A percentile compares a stretch with the other conserved stretches of the same genome.
Evolutionary conservation across 2,797 vertebrate species (phyloP).

Genomic region (Bothrops alternatus): DNA sequence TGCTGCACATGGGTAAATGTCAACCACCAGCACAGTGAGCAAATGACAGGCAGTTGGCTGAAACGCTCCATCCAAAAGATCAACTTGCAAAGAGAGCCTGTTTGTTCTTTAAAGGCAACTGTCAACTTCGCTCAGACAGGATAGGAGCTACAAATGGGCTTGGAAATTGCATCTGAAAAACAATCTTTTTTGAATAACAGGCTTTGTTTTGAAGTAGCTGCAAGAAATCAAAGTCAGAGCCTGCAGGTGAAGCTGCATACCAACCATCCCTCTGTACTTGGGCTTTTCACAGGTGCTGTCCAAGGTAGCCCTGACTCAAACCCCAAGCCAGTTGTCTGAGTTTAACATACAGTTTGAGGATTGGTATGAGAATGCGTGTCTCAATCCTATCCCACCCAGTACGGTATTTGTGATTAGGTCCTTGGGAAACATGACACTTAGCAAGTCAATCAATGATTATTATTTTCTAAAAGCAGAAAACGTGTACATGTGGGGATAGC

Average conservation of each 20-base stretch:
- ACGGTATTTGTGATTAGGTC: neutral
- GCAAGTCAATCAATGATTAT: neutral
- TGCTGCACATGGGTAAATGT: constrained; percentile 59
- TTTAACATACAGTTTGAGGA: neutral
- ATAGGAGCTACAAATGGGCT: constrained; percentile 51
- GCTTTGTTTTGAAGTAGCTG: neutral
- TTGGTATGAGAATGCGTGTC: neutral
- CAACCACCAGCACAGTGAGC: constrained; percentile 50
- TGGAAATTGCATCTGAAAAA: constrained; percentile 33
- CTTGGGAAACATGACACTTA: neutral
- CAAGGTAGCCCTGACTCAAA: neutral
- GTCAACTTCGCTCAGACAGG: constrained; percentile 43
- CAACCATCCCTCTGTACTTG: neutral
- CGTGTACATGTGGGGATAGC: neutral
- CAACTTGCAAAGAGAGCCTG: constrained; percentile 46
- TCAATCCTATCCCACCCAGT: neutral
- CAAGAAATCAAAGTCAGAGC: constrained; percentile 20
- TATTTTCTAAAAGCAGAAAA: neutral
- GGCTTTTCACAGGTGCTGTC: neutral
- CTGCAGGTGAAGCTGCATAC: neutral
- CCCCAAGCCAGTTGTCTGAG: neutral
- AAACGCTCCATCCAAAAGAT: constrained; percentile 36
- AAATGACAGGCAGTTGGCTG: constrained; percentile 44
- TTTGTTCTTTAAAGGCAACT: constrained; percentile 55
- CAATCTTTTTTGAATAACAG: constrained; percentile 30